These are phyloP conservation scores for Drosophila albomicans DNA, from an alignment of 1,140 invertebrate species.

Conservation along the genomic window DNA sequence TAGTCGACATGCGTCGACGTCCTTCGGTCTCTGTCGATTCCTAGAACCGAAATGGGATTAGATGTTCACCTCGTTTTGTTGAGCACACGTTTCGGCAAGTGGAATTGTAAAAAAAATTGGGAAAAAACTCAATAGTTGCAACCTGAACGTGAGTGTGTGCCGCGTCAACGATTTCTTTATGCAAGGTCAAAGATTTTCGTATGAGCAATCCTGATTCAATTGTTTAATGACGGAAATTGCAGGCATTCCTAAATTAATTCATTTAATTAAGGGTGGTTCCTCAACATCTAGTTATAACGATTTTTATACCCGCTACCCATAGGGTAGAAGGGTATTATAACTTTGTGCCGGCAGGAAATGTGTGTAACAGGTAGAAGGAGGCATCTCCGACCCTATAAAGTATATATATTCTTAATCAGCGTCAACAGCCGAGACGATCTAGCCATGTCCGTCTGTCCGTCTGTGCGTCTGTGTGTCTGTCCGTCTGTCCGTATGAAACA, in stretches of 20 bases:
- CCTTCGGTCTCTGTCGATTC: slow-evolving; percentile 43
- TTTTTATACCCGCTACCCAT: too few relatives aligned
- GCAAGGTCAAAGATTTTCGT: not conserved
- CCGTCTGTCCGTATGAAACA: too few relatives aligned
- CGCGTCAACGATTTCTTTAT: not conserved
- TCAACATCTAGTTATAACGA: too few relatives aligned
- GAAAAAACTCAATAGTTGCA: slow-evolving; percentile 21
- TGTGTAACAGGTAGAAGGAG: too few relatives aligned
- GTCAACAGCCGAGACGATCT: too few relatives aligned
- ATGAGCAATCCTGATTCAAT: not conserved
- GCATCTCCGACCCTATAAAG: too few relatives aligned
- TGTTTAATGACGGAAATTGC: not conserved
- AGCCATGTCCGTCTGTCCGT: too few relatives aligned
- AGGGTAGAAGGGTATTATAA: too few relatives aligned
- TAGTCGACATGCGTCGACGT: slow-evolving; percentile 30
- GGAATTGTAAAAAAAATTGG: not conserved
- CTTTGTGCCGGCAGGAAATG: too few relatives aligned
- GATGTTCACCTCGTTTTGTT: slow-evolving; percentile 57
- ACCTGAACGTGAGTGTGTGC: slow-evolving; percentile 42
- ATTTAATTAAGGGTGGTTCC: too few relatives aligned
- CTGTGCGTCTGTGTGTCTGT: too few relatives aligned
- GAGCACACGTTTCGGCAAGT: slow-evolving; percentile 46
- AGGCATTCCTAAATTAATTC: not conserved
- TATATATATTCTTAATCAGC: too few relatives aligned
- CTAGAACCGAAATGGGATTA: slow-evolving; percentile 55